A percentile compares a stretch with the other conserved stretches of the same genome.
Evolutionary conservation across 2,888 invertebrate species (phyloP).

Genomic region (Tuberolachnus salignus): DNA sequence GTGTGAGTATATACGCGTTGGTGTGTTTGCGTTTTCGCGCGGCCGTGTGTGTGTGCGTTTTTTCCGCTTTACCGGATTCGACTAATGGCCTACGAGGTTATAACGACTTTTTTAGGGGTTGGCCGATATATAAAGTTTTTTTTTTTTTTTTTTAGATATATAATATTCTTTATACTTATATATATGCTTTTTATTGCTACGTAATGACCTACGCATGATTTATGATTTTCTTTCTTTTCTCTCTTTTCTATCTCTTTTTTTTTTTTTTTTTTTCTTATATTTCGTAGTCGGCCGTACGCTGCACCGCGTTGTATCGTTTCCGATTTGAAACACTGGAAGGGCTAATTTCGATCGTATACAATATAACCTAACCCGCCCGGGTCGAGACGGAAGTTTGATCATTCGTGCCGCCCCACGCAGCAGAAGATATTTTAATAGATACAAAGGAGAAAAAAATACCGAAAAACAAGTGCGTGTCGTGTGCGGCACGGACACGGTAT

Average conservation of each 20-base stretch:
- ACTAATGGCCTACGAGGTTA: conserved; percentile 55
- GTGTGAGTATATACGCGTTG: neutral
- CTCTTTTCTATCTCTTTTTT: neutral
- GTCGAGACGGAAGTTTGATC: neutral
- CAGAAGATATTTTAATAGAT: conserved; percentile 42
- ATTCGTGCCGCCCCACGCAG: neutral
- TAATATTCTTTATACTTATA: conserved; percentile 6
- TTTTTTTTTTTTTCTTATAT: no score
- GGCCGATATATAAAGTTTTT: conserved; percentile 51
- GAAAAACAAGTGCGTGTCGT: conserved; percentile 1
- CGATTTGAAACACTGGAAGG: conserved; percentile 40
- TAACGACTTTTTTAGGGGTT: conserved; percentile 55
- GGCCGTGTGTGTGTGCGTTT: conserved; percentile 3
- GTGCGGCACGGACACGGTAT: neutral
- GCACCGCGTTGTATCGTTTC: conserved; percentile 13
- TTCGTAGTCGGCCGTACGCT: neutral
- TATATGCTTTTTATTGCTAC: conserved; percentile 55
- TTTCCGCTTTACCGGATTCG: conserved; percentile 56
- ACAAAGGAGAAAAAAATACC: neutral
- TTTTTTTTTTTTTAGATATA: conserved; percentile 34
- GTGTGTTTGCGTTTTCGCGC: neutral
- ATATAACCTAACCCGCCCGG: neutral
- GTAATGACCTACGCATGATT: conserved; percentile 55
- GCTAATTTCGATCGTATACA: conserved; percentile 36
- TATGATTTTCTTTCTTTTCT: conserved; percentile 44